Conservation (phyloP, 2,888 invertebrate genomes). For the Archips crataeganus region DNA sequence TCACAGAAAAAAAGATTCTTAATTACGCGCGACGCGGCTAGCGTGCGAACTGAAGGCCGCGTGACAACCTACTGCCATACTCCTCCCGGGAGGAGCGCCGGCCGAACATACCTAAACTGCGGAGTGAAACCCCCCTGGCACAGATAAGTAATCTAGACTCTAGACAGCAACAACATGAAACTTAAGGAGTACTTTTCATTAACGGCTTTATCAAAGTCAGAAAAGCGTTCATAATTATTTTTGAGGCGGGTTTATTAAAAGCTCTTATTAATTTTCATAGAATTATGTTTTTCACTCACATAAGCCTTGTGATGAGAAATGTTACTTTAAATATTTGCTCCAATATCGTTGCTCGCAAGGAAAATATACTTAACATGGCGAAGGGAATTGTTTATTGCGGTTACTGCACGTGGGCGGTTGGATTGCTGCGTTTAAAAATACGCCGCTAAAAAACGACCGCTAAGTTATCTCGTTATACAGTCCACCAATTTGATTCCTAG, state of each 20-base stretch:
- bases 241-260: background rate
- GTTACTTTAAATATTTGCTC: conserved; percentile 14
- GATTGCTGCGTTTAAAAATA: background rate
- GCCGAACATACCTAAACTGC: no score
- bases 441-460: background rate
- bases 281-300: background rate
- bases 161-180: background rate
- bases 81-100: no score
- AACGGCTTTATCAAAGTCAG: background rate
- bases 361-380: conserved; percentile 4
- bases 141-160: background rate
- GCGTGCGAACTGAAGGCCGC: no score
- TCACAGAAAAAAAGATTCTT: no score
- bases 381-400: conserved; percentile 13
- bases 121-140: no score
- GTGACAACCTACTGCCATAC: no score
- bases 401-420: background rate
- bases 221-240: background rate
- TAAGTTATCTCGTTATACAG: no score
- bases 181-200: background rate
- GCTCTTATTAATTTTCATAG: background rate
- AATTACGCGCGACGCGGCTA: no score
- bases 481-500: no score
- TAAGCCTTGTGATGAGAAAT: background rate
- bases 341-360: conserved; percentile 14